Evolutionary conservation across 2,113 vertebrate species (phyloP).

Genomic region (Marcusenius ussheri): DNA sequence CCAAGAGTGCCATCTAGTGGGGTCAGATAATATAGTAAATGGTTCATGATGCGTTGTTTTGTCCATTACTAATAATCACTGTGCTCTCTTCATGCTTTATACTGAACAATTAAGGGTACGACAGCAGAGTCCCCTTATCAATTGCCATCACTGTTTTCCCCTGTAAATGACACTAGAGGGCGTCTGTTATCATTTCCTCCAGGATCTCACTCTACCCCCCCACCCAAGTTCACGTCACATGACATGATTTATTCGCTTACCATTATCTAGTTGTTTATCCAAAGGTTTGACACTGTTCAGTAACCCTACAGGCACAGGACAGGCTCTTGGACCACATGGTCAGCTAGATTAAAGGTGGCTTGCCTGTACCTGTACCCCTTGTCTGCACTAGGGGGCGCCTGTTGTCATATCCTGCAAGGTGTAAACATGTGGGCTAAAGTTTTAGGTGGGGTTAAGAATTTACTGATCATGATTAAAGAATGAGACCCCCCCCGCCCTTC

Average conservation of each 20-base stretch:
- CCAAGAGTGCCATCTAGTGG: neutral
- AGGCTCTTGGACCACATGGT: neutral
- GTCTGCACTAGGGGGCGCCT: neutral
- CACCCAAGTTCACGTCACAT: neutral
- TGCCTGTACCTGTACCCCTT: neutral
- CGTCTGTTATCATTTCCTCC: neutral
- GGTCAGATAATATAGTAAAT: neutral
- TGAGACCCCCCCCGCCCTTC: neutral
- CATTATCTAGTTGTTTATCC: neutral
- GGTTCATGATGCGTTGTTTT: neutral
- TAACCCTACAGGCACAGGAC: neutral
- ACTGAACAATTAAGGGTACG: neutral
- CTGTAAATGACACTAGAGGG: neutral
- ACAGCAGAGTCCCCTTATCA: neutral
- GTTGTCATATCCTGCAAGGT: neutral
- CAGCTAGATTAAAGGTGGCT: neutral
- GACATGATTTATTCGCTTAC: neutral
- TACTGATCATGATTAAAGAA: neutral
- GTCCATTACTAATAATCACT: neutral
- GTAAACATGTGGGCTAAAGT: neutral
- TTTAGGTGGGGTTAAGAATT: neutral
- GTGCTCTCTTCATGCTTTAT: neutral
- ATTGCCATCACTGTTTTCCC: neutral
- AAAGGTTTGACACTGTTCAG: neutral
- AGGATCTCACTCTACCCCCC: neutral